Conservation (phyloP, 2,113 vertebrate species). For the Melanostigma gelatinosum region DNA sequence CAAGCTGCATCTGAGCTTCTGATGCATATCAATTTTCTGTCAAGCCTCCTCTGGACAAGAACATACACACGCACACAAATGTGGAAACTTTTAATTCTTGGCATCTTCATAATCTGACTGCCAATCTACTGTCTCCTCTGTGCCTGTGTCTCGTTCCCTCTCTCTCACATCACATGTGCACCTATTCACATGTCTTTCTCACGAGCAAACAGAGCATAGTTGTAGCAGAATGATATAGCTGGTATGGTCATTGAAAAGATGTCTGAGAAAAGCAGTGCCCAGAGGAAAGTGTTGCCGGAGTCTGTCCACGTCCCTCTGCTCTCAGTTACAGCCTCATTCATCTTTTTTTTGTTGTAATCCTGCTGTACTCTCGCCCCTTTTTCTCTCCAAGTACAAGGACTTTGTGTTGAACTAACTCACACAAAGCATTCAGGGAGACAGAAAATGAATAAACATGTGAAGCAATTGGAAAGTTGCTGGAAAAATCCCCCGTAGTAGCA, state of each 20-base stretch:
- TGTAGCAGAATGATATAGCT: background rate
- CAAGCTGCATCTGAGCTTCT: constrained; percentile 41
- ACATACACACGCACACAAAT: background rate
- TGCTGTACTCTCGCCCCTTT: background rate
- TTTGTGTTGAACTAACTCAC: background rate
- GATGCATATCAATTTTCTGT: constrained; percentile 57
- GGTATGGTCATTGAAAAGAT: background rate
- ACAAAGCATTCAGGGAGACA: background rate
- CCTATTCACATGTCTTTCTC: background rate
- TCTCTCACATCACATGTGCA: constrained; percentile 3
- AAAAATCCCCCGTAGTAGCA: background rate
- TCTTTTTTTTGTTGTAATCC: background rate
- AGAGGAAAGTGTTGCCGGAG: background rate
- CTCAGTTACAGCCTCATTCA: background rate
- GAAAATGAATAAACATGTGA: background rate
- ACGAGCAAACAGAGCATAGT: background rate
- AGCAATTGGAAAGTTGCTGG: background rate
- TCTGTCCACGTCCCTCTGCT: background rate
- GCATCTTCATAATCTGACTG: constrained; percentile 28
- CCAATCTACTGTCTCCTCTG: constrained; percentile 1
- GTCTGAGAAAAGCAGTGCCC: constrained; percentile 11
- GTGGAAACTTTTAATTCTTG: constrained; percentile 33
- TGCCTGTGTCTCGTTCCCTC: background rate
- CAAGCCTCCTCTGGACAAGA: constrained; percentile 26
- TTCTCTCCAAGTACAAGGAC: background rate